phyloP scores from a whole-genome alignment of 2,113 vertebrate genomes.

The Physeter macrocephalus region DNA sequence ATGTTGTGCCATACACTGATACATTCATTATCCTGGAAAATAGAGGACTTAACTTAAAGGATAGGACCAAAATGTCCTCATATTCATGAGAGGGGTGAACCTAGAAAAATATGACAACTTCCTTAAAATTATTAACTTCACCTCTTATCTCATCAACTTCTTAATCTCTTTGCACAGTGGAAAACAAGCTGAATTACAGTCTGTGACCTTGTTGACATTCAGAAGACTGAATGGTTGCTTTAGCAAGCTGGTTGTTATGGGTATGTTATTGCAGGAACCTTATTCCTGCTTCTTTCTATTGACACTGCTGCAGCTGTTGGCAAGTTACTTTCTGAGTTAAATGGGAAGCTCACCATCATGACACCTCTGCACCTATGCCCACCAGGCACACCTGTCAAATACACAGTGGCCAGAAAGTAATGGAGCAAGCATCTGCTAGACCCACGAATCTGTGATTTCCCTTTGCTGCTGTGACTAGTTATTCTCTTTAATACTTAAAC shows the following conservation, averaged over 20 bases:
- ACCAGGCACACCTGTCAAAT: background rate
- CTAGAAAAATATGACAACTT: conserved; percentile 4
- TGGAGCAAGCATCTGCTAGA: background rate
- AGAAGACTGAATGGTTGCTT: background rate
- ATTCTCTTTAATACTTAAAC: background rate
- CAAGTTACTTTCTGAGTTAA: background rate
- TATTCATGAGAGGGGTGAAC: background rate
- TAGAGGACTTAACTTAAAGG: background rate
- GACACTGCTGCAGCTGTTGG: background rate
- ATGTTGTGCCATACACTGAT: background rate
- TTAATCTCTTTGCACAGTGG: background rate
- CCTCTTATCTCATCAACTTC: background rate
- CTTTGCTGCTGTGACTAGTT: background rate
- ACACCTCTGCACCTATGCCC: background rate
- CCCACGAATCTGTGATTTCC: background rate
- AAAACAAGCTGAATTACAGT: background rate
- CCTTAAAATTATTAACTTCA: background rate
- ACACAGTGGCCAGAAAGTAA: background rate
- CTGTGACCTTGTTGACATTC: background rate
- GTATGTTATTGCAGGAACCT: background rate
- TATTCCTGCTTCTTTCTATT: background rate
- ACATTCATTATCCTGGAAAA: background rate
- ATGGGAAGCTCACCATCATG: background rate
- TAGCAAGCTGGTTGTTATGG: background rate
- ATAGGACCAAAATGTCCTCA: background rate